phyloP scores from a whole-genome alignment of 2,113 vertebrate species.

The Hydrochoerus hydrochaeris region DNA sequence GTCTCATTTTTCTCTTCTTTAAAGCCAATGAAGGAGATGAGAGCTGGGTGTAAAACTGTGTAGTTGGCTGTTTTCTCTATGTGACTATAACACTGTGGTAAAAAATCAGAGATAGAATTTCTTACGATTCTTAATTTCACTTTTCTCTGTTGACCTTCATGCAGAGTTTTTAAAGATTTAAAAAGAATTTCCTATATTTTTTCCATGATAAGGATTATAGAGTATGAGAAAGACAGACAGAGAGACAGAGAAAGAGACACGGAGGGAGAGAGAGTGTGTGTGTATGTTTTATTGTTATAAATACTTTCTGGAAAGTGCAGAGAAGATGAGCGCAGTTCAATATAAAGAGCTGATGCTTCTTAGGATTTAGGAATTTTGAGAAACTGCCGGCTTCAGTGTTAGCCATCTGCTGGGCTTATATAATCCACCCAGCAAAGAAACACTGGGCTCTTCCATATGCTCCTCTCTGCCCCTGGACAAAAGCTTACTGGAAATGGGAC shows the following conservation, averaged over 20 bases:
- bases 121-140: neutral
- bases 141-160: neutral
- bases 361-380: constrained; percentile 38
- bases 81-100: neutral
- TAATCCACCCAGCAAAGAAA: neutral
- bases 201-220: neutral
- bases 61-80: neutral
- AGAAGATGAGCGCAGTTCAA: neutral
- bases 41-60: neutral
- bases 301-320: neutral
- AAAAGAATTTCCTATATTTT: neutral
- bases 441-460: neutral
- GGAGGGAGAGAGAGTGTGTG: neutral
- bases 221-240: no score
- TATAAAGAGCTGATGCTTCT: neutral
- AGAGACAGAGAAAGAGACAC: no score
- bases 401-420: constrained; percentile 33
- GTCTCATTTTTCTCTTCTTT: neutral
- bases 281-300: neutral
- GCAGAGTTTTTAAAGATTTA: constrained; percentile 13
- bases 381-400: neutral
- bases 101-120: neutral
- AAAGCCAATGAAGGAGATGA: neutral
- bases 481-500: neutral
- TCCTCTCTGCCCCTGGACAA: neutral